Evolutionary conservation across 2,888 invertebrate genomes (phyloP).

Genomic region (Lithophane leautieri): DNA sequence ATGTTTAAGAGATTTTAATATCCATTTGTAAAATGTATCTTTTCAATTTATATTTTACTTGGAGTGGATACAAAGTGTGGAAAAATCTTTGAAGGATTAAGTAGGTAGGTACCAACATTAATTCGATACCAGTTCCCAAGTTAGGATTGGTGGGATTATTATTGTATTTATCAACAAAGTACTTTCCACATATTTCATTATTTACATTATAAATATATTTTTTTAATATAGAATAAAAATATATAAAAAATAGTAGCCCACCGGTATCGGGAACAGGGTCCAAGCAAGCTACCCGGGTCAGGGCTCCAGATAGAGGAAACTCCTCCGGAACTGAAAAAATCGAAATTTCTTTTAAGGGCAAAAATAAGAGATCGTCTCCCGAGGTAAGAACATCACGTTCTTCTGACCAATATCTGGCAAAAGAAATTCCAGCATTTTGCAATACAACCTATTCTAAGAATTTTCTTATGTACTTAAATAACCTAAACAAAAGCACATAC

Average conservation of each 20-base stretch:
- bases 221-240: no score
- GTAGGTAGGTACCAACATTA: neutral
- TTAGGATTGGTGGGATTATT: neutral
- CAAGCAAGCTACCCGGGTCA: no score
- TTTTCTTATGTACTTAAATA: neutral
- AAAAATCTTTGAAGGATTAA: neutral
- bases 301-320: no score
- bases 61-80: neutral
- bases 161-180: neutral
- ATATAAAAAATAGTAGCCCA: no score
- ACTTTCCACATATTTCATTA: neutral
- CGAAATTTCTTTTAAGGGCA: neutral
- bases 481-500: conserved; percentile 17
- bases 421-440: neutral
- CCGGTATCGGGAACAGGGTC: no score
- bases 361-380: neutral
- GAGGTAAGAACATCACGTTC: neutral
- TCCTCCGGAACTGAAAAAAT: neutral
- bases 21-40: conserved; percentile 28
- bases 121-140: neutral
- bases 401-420: neutral
- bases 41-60: neutral
- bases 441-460: neutral
- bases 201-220: neutral
- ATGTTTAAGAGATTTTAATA: conserved; percentile 30